Conservation (phyloP, 2,888 invertebrate species). For the Oligia fasciuncula region DNA sequence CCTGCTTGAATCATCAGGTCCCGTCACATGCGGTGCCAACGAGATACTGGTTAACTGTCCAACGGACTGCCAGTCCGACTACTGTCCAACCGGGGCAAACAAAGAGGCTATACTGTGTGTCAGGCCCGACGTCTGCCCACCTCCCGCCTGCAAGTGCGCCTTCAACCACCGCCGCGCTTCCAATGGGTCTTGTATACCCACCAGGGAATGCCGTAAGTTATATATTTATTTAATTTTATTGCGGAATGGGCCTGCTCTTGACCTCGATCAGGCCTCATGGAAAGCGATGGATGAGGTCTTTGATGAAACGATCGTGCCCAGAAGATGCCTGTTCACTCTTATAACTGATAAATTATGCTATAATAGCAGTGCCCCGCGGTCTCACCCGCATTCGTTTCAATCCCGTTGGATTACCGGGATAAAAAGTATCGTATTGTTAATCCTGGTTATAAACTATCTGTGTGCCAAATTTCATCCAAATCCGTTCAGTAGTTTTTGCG, state of each 20-base stretch:
- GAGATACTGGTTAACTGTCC: conserved; percentile 72
- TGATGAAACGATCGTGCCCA: no score
- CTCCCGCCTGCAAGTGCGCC: conserved; percentile 71
- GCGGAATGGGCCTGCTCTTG: neutral
- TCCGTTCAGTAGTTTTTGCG: no score
- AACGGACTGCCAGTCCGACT: conserved; percentile 67
- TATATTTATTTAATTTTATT: neutral
- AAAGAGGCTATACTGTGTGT: conserved; percentile 52
- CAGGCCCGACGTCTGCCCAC: conserved; percentile 64
- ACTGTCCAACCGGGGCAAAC: conserved; percentile 69
- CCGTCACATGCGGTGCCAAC: conserved; percentile 60
- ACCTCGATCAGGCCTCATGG: neutral
- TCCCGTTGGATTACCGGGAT: no score
- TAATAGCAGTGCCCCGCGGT: no score
- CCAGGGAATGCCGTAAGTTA: conserved; percentile 73
- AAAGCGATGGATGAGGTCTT: no score
- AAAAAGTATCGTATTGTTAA: no score
- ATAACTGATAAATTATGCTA: neutral
- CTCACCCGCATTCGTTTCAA: no score
- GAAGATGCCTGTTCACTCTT: conserved; percentile 18
- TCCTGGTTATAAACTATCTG: no score
- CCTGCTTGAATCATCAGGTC: conserved; percentile 33
- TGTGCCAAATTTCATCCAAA: no score
- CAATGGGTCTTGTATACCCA: conserved; percentile 74
- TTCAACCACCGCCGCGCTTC: conserved; percentile 72